These are phyloP conservation scores for Bombyx huttoni DNA, from an alignment of 2,888 invertebrate species.

Conservation along the genomic window DNA sequence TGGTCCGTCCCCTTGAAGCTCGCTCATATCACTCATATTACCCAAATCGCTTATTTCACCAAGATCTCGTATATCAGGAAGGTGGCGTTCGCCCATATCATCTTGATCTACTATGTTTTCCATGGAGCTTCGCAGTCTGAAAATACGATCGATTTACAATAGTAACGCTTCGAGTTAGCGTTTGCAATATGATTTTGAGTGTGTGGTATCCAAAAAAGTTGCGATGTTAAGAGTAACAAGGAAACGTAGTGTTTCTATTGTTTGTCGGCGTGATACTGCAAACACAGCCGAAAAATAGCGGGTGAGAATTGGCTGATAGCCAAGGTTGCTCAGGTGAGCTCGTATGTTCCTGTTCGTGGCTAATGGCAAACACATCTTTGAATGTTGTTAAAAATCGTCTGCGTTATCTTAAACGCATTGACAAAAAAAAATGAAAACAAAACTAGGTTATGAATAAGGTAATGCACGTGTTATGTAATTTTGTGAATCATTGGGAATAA, in stretches of 20 bases:
- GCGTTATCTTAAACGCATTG: slow-evolving; percentile 34
- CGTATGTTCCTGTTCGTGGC: slow-evolving; percentile 35
- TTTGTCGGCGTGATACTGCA: slow-evolving; percentile 64
- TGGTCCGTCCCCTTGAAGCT: slow-evolving; percentile 72
- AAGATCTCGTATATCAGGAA: slow-evolving; percentile 61
- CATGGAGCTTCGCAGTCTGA: slow-evolving; percentile 79
- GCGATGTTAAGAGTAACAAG: not conserved
- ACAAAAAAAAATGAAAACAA: slow-evolving; percentile 31
- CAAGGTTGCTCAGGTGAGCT: slow-evolving; percentile 68
- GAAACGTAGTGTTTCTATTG: slow-evolving; percentile 57
- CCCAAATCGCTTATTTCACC: slow-evolving; percentile 63
- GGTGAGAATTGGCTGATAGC: slow-evolving; percentile 57
- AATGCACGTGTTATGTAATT: slow-evolving; percentile 17
- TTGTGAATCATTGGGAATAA: slow-evolving; percentile 9
- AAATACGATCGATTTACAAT: slow-evolving; percentile 10
- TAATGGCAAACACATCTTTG: slow-evolving; percentile 29
- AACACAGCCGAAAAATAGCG: slow-evolving; percentile 51
- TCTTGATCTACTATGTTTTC: slow-evolving; percentile 84
- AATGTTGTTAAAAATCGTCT: slow-evolving; percentile 21
- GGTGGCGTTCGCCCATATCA: slow-evolving; percentile 53
- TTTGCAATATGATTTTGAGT: not conserved
- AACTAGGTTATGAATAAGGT: slow-evolving; percentile 18
- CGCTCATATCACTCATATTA: slow-evolving; percentile 64
- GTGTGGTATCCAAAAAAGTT: not conserved
- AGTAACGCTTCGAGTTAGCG: not conserved